Percentiles rank a stretch among this genome's conserved stretches.
phyloP scores from a whole-genome alignment of 2,888 invertebrate species.

The Hyalella azteca region DNA sequence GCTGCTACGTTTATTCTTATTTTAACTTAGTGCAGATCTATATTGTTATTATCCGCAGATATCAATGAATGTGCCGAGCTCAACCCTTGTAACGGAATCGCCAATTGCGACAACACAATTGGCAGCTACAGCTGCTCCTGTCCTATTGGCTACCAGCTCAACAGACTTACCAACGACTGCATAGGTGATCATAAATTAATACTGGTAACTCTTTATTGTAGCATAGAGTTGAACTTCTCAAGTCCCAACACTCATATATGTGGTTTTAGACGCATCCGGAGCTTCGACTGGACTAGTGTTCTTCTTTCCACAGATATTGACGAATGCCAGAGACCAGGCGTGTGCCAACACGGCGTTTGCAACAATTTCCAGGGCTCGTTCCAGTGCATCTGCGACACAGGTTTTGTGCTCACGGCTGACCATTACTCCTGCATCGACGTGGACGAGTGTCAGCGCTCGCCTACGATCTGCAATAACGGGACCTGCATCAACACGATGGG shows the following conservation, averaged over 20 bases:
- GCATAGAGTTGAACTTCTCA: no score
- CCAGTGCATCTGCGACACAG: slow-evolving; percentile 77
- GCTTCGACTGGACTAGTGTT: slow-evolving; percentile 61
- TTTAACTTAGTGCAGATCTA: no score
- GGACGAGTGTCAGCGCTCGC: slow-evolving; percentile 76
- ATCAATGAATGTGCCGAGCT: slow-evolving; percentile 77
- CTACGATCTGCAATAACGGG: slow-evolving; percentile 78
- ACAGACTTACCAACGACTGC: slow-evolving; percentile 61
- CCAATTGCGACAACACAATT: slow-evolving; percentile 70
- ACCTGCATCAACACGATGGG: slow-evolving; percentile 76
- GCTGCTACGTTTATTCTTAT: no score
- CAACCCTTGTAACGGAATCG: slow-evolving; percentile 64
- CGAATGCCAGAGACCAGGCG: slow-evolving; percentile 56
- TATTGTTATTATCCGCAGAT: slow-evolving; percentile 66
- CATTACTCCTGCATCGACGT: slow-evolving; percentile 75
- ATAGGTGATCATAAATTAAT: slow-evolving; percentile 50
- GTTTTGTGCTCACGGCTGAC: slow-evolving; percentile 73
- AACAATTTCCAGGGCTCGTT: slow-evolving; percentile 75
- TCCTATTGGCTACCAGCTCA: slow-evolving; percentile 78
- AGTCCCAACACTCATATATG: no score
- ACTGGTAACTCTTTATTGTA: no score
- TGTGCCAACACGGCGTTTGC: slow-evolving; percentile 83
- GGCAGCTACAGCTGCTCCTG: slow-evolving; percentile 78
- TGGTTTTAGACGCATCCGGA: no score
- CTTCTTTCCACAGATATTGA: slow-evolving; percentile 58